Evolutionary conservation across 2,888 invertebrate genomes (phyloP).

Genomic region (Sphaerophoria taeniata): DNA sequence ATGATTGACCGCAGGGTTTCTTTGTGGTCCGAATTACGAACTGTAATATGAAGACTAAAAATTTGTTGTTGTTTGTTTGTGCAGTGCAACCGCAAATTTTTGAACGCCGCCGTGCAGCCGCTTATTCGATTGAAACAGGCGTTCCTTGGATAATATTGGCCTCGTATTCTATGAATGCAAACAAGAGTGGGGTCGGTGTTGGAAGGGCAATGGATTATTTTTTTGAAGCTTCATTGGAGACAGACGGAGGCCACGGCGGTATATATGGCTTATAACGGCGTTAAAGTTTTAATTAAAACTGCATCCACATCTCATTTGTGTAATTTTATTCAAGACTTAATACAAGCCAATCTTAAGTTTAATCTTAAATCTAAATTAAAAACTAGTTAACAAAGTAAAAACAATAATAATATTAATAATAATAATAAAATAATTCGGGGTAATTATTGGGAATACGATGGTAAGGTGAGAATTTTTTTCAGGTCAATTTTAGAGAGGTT

Average conservation of each 20-base stretch:
- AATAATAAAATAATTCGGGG: too few relatives aligned
- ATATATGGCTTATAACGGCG: slow-evolving; percentile 21
- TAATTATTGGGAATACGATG: too few relatives aligned
- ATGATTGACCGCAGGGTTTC: slow-evolving; percentile 44
- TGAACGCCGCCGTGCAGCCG: not conserved
- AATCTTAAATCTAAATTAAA: too few relatives aligned
- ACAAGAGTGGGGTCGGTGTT: not conserved
- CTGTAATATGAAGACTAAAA: slow-evolving; percentile 43
- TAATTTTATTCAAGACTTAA: too few relatives aligned
- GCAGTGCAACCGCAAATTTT: slow-evolving; percentile 42
- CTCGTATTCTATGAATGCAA: not conserved
- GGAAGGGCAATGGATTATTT: not conserved
- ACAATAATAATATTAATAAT: too few relatives aligned
- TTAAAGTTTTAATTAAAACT: slow-evolving; percentile 69
- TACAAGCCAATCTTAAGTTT: too few relatives aligned
- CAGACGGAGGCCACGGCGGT: not conserved
- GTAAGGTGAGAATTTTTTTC: too few relatives aligned
- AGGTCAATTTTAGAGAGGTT: too few relatives aligned
- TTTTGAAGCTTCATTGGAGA: not conserved
- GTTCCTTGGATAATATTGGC: slow-evolving; percentile 35
- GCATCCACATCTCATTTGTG: slow-evolving; percentile 62
- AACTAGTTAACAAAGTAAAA: too few relatives aligned
- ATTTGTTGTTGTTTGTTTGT: slow-evolving; percentile 16
- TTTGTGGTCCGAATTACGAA: slow-evolving; percentile 33
- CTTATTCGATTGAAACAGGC: slow-evolving; percentile 56